Conservation (phyloP, 2,113 vertebrate species). For the Sceloporus undulatus region DNA sequence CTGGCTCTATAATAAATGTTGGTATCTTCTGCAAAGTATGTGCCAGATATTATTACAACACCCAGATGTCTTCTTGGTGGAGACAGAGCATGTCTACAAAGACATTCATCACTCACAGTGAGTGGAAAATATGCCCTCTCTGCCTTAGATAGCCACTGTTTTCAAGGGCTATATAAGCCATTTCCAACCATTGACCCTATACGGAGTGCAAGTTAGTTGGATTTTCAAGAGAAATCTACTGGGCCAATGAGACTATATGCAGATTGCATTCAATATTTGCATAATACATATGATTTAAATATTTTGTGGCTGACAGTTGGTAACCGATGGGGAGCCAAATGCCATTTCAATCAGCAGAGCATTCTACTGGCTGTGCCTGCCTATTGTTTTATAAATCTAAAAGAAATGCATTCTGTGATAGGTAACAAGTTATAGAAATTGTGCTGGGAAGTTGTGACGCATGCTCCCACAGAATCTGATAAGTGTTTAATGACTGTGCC, state of each 20-base stretch:
- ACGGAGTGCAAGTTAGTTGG: not conserved
- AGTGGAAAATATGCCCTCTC: not conserved
- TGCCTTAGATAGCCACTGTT: not conserved
- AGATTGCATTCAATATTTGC: constrained; percentile 5
- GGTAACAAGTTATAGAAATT: not conserved
- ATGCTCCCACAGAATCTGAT: not conserved
- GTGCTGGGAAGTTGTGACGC: not conserved
- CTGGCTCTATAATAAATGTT: not conserved
- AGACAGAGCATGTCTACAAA: not conserved
- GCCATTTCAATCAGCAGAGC: not conserved
- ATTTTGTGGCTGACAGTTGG: not conserved
- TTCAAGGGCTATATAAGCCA: not conserved
- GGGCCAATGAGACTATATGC: not conserved
- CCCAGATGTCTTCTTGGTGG: not conserved
- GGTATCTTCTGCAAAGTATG: not conserved
- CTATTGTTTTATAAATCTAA: constrained; percentile 1
- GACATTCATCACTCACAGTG: not conserved
- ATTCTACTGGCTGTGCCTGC: not conserved
- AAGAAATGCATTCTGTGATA: not conserved
- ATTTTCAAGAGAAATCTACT: constrained; percentile 27
- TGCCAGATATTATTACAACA: constrained; percentile 1
- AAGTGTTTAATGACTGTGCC: constrained; percentile 14
- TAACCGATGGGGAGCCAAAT: not conserved
- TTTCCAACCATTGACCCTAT: not conserved
- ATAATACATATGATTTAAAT: not conserved